These are phyloP conservation scores for Dynastes maya DNA, from an alignment of 2,888 invertebrate genomes.

Conservation along the genomic window DNA sequence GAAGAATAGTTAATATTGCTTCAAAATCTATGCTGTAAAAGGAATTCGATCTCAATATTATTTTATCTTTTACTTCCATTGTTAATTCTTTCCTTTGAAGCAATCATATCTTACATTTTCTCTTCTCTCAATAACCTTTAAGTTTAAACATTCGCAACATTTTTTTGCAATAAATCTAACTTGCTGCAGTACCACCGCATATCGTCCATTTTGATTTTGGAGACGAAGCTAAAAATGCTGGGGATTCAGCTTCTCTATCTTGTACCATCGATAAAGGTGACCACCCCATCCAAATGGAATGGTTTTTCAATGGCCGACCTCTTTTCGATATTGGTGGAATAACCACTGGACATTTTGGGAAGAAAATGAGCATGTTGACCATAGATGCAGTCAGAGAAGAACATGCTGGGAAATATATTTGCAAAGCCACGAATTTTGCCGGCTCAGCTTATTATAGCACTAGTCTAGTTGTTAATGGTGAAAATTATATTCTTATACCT, in stretches of 20 bases:
- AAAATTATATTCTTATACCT: slow-evolving; percentile 53
- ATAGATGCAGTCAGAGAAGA: slow-evolving; percentile 78
- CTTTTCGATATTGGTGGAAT: slow-evolving; percentile 74
- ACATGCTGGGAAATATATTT: slow-evolving; percentile 82
- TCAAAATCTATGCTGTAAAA: too few relatives aligned
- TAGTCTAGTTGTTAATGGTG: slow-evolving; percentile 81
- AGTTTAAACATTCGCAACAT: too few relatives aligned
- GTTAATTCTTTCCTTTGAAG: neutral
- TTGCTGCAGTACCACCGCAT: slow-evolving; percentile 68
- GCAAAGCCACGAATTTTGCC: slow-evolving; percentile 79
- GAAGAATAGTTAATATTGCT: slow-evolving; percentile 61
- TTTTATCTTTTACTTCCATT: too few relatives aligned
- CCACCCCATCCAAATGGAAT: slow-evolving; percentile 77
- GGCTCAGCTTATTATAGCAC: slow-evolving; percentile 78
- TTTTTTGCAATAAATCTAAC: neutral
- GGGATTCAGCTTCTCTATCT: slow-evolving; percentile 78
- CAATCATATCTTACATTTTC: neutral
- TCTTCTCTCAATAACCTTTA: too few relatives aligned
- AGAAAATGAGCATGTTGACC: slow-evolving; percentile 74
- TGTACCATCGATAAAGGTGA: slow-evolving; percentile 82
- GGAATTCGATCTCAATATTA: too few relatives aligned
- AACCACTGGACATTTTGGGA: slow-evolving; percentile 68
- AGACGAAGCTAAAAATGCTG: slow-evolving; percentile 74
- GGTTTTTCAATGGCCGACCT: slow-evolving; percentile 75
- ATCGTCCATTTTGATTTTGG: slow-evolving; percentile 85